These are phyloP conservation scores for Malurus leucopterus DNA, from an alignment of 2,797 vertebrate genomes.

Conservation along the genomic window DNA sequence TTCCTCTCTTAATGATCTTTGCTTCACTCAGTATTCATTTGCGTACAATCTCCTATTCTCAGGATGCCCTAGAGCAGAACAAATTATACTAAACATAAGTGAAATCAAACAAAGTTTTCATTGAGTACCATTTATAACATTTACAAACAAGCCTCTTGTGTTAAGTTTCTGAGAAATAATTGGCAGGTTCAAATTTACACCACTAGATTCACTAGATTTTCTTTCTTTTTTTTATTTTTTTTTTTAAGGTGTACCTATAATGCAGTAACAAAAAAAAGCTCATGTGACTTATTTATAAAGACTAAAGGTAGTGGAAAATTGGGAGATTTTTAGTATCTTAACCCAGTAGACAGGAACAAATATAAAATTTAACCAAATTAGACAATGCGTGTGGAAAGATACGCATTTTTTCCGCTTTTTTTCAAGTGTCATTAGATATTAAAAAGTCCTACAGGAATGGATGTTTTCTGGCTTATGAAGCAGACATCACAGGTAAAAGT, in stretches of 20 bases:
- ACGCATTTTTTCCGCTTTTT: not conserved
- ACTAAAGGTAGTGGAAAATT: not conserved
- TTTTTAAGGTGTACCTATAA: not conserved
- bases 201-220: not conserved
- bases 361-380: not conserved
- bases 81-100: constrained; percentile 67
- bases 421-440: not conserved
- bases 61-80: constrained; percentile 67
- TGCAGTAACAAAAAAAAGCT: not conserved
- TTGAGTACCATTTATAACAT: constrained; percentile 59
- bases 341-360: not conserved
- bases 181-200: constrained; percentile 34
- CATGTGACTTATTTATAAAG: not conserved
- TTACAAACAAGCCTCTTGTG: constrained; percentile 58
- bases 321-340: not conserved
- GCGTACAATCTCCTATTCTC: constrained; percentile 65
- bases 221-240: not conserved
- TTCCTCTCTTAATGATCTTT: constrained; percentile 69
- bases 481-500: not conserved
- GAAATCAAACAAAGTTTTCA: constrained; percentile 67
- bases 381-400: not conserved
- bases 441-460: accelerated
- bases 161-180: constrained; percentile 56
- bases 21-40: constrained; percentile 66
- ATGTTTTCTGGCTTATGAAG: not conserved